Percentiles rank a stretch among this genome's conserved stretches.
phyloP scores from a whole-genome alignment of 2,888 invertebrate genomes.

The Drosophila helvetica region DNA sequence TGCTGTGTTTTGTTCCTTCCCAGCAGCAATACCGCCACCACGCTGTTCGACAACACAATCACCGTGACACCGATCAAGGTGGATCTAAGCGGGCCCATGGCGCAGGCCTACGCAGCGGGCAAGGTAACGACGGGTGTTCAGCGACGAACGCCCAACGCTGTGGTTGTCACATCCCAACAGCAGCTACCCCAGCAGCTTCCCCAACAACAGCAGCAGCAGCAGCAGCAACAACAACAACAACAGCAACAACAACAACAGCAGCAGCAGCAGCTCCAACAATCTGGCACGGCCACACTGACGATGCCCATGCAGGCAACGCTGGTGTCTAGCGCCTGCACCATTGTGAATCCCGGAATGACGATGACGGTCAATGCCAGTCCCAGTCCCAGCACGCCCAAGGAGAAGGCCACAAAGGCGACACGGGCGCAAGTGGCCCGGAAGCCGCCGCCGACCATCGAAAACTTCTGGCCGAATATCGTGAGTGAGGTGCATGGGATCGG shows the following conservation, averaged over 20 bases:
- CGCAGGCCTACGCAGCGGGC: constrained; percentile 31
- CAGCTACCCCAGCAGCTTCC: constrained; percentile 25
- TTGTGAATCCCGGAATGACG: constrained; percentile 40
- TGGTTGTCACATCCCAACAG: constrained; percentile 47
- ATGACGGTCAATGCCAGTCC: constrained; percentile 39
- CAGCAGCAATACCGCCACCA: constrained; percentile 62
- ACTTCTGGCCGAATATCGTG: constrained; percentile 93
- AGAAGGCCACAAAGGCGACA: constrained; percentile 62
- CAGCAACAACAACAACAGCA: constrained; percentile 29
- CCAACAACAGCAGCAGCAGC: constrained; percentile 17
- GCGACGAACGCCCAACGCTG: constrained; percentile 55
- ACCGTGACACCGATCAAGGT: constrained; percentile 72
- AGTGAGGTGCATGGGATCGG: constrained; percentile 92
- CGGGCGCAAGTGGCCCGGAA: constrained; percentile 67
- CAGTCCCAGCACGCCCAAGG: constrained; percentile 56
- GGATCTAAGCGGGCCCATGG: constrained; percentile 48
- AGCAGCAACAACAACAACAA: constrained; percentile 29
- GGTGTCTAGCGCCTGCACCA: constrained; percentile 40
- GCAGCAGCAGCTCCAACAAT: constrained; percentile 26
- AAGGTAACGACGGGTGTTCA: constrained; percentile 46
- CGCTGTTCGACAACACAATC: constrained; percentile 70
- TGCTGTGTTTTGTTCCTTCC: constrained; percentile 1
- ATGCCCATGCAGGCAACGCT: constrained; percentile 31
- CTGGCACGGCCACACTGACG: constrained; percentile 19
- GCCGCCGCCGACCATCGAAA: constrained; percentile 86